A percentile compares a stretch with the other conserved stretches of the same genome.
phyloP scores from a whole-genome alignment of 2,113 vertebrate species.

The Percopsis transmontana region DNA sequence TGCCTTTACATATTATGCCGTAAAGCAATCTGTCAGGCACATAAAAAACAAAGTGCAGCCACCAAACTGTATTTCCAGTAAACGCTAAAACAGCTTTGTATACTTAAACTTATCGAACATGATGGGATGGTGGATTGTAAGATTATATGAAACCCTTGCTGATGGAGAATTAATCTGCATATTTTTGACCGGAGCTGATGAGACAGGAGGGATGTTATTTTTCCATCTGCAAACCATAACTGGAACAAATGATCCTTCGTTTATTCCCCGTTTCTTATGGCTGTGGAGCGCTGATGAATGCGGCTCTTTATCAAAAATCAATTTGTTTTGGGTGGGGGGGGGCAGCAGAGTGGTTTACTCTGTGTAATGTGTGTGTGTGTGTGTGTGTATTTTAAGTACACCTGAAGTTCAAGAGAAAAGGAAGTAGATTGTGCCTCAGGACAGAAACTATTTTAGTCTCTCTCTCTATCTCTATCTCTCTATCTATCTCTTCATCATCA shows the following conservation, averaged over 20 bases:
- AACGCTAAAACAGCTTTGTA: no score
- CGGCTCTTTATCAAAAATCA: neutral
- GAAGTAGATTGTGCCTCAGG: conserved; percentile 8
- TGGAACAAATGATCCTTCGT: neutral
- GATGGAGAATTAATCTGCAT: conserved; percentile 2
- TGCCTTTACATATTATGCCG: no score
- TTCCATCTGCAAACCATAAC: neutral
- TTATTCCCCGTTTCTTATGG: neutral
- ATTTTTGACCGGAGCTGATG: conserved; percentile 7
- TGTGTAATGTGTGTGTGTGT: no score
- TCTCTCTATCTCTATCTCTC: conserved; percentile 4
- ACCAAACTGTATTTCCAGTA: no score
- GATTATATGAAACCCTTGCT: neutral
- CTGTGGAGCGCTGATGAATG: neutral
- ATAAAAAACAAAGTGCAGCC: no score
- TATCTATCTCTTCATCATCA: neutral
- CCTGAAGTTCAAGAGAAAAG: conserved; percentile 47
- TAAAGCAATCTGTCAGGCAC: neutral
- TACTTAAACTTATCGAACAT: neutral
- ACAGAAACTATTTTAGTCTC: conserved; percentile 29
- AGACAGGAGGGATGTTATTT: neutral
- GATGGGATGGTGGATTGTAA: neutral
- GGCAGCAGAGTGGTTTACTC: no score
- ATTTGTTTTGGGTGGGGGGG: neutral
- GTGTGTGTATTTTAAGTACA: conserved; percentile 22